A percentile compares a stretch with the other conserved stretches of the same genome.
These are phyloP conservation scores for Brotogeris chrysoptera DNA, from an alignment of 2,797 vertebrate genomes.

Conservation along the genomic window DNA sequence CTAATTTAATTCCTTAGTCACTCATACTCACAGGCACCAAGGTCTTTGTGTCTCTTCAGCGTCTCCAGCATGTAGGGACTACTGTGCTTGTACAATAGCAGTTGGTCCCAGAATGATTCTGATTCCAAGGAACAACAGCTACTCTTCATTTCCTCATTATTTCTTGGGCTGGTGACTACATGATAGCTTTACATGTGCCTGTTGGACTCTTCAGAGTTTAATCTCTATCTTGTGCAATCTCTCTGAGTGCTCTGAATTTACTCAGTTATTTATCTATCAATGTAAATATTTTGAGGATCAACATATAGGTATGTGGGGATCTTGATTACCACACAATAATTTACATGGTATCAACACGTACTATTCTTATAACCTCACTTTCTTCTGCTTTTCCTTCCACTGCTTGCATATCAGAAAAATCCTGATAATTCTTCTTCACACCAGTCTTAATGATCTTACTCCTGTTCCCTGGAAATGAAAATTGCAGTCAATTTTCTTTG, in stretches of 20 bases:
- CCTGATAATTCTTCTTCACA: background rate
- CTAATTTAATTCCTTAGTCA: background rate
- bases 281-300: background rate
- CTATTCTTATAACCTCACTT: background rate
- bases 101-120: fast-evolving
- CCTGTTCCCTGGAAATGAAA: background rate
- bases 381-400: background rate
- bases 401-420: background rate
- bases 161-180: background rate
- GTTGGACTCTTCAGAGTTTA: background rate
- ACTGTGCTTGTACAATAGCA: background rate
- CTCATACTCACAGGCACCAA: background rate
- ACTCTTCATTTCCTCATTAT: background rate
- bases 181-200: background rate
- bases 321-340: background rate
- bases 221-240: background rate
- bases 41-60: background rate
- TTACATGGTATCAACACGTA: fast-evolving
- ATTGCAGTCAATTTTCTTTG: background rate
- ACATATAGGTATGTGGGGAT: background rate
- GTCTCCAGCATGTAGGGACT: background rate
- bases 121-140: background rate
- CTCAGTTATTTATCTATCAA: background rate
- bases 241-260: background rate
- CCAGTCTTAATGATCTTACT: background rate